Percentiles rank a stretch among this genome's conserved stretches.
phyloP scores from a whole-genome alignment of 2,888 invertebrate genomes.

The Papilio gigon region DNA sequence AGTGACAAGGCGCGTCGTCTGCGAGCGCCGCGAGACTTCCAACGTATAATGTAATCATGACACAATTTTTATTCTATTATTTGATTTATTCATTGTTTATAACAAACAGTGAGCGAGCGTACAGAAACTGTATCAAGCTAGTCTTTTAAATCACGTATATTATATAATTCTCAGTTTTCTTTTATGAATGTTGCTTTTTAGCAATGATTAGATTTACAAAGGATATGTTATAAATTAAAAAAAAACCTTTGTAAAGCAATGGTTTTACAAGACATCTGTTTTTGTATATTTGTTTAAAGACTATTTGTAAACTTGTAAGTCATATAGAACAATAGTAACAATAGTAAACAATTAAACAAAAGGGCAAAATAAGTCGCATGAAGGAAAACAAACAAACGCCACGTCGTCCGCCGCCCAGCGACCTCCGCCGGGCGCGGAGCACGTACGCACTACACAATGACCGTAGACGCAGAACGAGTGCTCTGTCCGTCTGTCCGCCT shows the following conservation, averaged over 20 bases:
- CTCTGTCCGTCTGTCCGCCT: neutral
- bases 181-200: neutral
- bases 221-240: neutral
- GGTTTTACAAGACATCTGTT: neutral
- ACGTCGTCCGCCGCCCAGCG: constrained; percentile 43
- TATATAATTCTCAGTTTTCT: no score
- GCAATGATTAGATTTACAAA: constrained; percentile 1
- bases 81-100: neutral
- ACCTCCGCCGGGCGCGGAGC: constrained; percentile 39
- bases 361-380: constrained; percentile 39
- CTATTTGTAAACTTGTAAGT: constrained; percentile 39
- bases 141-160: neutral
- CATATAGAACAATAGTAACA: constrained; percentile 25
- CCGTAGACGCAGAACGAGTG: constrained; percentile 35
- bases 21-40: neutral
- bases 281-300: constrained; percentile 1
- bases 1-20: neutral
- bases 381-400: constrained; percentile 46
- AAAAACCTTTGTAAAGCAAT: neutral
- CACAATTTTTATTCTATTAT: neutral
- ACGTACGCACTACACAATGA: constrained; percentile 40
- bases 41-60: neutral
- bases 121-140: no score
- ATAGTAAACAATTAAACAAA: constrained; percentile 42
- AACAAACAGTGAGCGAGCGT: neutral